phyloP scores from a whole-genome alignment of 2,888 invertebrate species.

The Aporophyla lueneburgensis region DNA sequence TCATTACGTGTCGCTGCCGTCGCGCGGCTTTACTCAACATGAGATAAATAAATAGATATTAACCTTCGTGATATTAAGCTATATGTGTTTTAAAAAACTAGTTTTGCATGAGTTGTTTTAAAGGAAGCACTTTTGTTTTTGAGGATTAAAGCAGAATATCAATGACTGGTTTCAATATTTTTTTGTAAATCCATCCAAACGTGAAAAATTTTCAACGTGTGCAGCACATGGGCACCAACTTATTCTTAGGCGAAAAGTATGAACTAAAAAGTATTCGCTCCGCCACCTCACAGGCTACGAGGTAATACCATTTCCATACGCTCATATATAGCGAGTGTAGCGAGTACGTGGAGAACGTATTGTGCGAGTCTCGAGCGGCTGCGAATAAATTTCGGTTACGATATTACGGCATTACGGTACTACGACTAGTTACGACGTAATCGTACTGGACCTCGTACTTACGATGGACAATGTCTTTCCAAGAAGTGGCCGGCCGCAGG shows the following conservation, averaged over 20 bases:
- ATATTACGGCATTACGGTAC: constrained; percentile 7
- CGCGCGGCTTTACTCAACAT: not conserved
- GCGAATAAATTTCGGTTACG: constrained; percentile 29
- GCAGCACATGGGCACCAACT: not conserved
- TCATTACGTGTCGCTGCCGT: not conserved
- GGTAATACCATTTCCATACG: constrained; percentile 21
- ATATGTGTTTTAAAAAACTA: not conserved
- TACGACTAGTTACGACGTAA: constrained; percentile 26
- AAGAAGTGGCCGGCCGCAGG: not conserved
- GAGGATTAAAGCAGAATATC: not conserved
- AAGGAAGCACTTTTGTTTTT: not conserved
- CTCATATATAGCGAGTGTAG: not conserved
- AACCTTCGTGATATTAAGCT: not conserved
- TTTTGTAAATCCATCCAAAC: not conserved
- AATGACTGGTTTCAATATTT: not conserved
- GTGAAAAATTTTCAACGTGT: not conserved
- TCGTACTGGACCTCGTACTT: not conserved
- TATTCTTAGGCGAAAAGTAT: not conserved
- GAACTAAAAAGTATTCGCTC: not conserved
- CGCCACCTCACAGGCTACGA: constrained; percentile 15
- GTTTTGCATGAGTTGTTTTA: not conserved
- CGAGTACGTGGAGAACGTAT: constrained; percentile 25
- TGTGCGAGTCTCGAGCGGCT: constrained; percentile 12
- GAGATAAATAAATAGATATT: not conserved
- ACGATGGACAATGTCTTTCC: constrained; percentile 16